Percentiles rank a stretch among this genome's conserved stretches.
Evolutionary conservation across 2,888 invertebrate species (phyloP).

Genomic region (Drepana falcataria): DNA sequence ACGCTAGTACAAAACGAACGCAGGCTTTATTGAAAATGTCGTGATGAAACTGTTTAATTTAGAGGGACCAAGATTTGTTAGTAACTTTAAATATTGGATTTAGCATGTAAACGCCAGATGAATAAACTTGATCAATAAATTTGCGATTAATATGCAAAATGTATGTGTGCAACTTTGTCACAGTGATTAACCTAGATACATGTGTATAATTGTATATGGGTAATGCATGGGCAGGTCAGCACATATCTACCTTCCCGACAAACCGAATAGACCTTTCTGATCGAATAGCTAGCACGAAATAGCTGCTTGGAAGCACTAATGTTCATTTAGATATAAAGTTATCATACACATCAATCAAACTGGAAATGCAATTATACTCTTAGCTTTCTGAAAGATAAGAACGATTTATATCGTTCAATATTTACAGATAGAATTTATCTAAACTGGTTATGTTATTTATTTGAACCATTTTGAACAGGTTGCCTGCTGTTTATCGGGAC

Average conservation of each 20-base stretch:
- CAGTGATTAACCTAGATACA: too few relatives aligned
- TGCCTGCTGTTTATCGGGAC: constrained; percentile 59
- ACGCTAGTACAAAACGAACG: not conserved
- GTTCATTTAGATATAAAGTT: constrained; percentile 12
- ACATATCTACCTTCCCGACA: too few relatives aligned
- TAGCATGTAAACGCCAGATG: too few relatives aligned
- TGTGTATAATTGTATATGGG: too few relatives aligned
- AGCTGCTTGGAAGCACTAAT: constrained; percentile 14
- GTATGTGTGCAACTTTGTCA: too few relatives aligned
- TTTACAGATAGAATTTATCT: constrained; percentile 71
- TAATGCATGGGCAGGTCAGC: too few relatives aligned
- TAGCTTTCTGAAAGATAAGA: constrained; percentile 53
- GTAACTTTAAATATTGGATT: too few relatives aligned
- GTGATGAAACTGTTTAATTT: too few relatives aligned
- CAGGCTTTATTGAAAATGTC: not conserved
- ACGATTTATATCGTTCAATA: constrained; percentile 63
- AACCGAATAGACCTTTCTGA: constrained; percentile 1
- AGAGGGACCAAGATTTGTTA: too few relatives aligned
- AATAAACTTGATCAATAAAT: too few relatives aligned
- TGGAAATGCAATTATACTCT: constrained; percentile 40
- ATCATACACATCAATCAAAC: constrained; percentile 24
- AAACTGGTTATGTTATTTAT: constrained; percentile 69
- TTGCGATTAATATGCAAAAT: too few relatives aligned
- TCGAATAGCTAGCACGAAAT: constrained; percentile 8
- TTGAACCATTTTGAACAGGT: constrained; percentile 67